Evolutionary conservation across 2,797 vertebrate species (phyloP).

Genomic region (Scolopax rusticola): DNA sequence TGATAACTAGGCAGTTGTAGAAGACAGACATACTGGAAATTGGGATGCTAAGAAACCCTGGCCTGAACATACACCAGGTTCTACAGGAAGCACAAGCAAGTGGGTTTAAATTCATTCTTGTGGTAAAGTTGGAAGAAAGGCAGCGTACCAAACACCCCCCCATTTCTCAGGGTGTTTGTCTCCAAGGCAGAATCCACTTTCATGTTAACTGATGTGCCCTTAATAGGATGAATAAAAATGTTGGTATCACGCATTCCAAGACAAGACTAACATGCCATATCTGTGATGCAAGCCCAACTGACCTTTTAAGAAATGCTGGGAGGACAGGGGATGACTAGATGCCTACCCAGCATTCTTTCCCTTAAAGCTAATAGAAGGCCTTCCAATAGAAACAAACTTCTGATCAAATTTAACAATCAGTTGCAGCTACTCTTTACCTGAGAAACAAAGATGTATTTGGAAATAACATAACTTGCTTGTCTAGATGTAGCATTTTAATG

Average conservation of each 20-base stretch:
- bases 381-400: neutral
- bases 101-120: neutral
- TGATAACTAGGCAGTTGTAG: neutral
- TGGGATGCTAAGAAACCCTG: neutral
- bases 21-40: neutral
- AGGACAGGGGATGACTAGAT: slow-evolving; percentile 1
- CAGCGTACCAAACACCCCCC: neutral
- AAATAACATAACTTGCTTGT: neutral
- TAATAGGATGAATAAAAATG: neutral
- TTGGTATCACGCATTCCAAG: neutral
- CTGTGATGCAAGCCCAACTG: neutral
- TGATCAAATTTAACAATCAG: neutral
- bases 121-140: neutral
- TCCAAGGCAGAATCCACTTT: neutral
- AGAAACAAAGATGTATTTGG: neutral
- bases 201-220: neutral
- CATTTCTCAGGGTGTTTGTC: neutral
- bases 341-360: neutral
- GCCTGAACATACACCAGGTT: neutral
- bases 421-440: neutral
- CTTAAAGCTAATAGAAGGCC: neutral
- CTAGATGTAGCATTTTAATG: neutral
- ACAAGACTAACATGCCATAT: slow-evolving; percentile 26
- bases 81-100: neutral
- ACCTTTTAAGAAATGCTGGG: slow-evolving; percentile 21